Conservation (phyloP, 2,113 vertebrate species). For the Syngnathus typhle region DNA sequence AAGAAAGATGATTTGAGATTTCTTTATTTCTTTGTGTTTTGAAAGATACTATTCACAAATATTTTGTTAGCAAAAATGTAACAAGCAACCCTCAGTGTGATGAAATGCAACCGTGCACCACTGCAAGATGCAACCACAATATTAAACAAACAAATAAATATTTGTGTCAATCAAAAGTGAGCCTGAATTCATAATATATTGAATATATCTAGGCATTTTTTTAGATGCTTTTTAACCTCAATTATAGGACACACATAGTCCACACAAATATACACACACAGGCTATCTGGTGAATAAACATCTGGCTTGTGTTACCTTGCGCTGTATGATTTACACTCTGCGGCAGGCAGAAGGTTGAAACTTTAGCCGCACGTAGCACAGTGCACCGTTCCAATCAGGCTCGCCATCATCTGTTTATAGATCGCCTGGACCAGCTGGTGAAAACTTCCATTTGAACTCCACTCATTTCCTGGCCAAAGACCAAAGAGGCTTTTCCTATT, state of each 20-base stretch:
- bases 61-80: neutral
- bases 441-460: conserved; percentile 53
- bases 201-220: neutral
- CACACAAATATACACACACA: neutral
- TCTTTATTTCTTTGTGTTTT: too few species aligned
- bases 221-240: neutral
- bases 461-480: conserved; percentile 53
- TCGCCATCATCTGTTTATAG: conserved; percentile 59
- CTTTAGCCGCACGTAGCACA: conserved; percentile 54
- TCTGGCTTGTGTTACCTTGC: conserved; percentile 58
- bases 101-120: neutral
- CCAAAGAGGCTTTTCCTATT: conserved; percentile 15
- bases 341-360: conserved; percentile 50
- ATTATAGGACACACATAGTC: neutral
- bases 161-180: neutral
- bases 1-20: too few species aligned
- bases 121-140: conserved; percentile 1
- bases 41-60: too few species aligned
- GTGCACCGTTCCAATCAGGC: conserved; percentile 53
- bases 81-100: neutral
- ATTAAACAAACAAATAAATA: neutral
- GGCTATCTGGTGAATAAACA: conserved; percentile 42
- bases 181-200: neutral
- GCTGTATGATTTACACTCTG: conserved; percentile 52
- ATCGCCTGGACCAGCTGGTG: conserved; percentile 65